Evolutionary conservation across 2,113 vertebrate genomes (phyloP).

Genomic region (Mormoops blainvillei): DNA sequence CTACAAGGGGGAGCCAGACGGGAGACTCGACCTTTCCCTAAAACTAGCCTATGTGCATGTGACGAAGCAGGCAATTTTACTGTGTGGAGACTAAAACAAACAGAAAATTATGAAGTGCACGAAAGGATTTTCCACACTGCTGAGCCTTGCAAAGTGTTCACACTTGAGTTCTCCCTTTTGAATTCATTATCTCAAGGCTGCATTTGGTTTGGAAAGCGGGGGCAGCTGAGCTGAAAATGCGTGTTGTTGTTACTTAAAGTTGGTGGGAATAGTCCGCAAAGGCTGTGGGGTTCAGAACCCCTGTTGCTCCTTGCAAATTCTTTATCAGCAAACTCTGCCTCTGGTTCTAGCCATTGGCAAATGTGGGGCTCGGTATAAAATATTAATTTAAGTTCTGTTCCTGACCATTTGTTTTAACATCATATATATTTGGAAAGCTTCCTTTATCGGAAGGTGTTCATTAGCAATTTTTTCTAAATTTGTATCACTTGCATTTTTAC

Average conservation of each 20-base stretch:
- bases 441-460: background rate
- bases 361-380: background rate
- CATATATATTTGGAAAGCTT: background rate
- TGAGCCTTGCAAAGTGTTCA: conserved; percentile 60
- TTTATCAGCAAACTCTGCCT: background rate
- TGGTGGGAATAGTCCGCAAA: background rate
- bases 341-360: background rate
- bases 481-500: background rate
- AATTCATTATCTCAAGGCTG: conserved; percentile 69
- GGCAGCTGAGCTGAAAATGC: conserved; percentile 12
- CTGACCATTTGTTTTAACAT: background rate
- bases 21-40: background rate
- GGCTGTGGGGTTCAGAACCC: conserved; percentile 38
- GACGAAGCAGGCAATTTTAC: conserved; percentile 13
- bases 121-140: conserved; percentile 59
- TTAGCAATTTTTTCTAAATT: background rate
- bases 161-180: conserved; percentile 58
- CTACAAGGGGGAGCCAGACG: background rate
- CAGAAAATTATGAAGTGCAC: conserved; percentile 66
- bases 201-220: conserved; percentile 60
- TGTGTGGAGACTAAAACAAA: conserved; percentile 61
- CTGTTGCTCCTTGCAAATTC: background rate
- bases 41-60: background rate
- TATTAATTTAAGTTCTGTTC: background rate
- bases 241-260: conserved; percentile 51